phyloP scores from a whole-genome alignment of 2,888 invertebrate genomes.

The Sphecodes monilicornis region DNA sequence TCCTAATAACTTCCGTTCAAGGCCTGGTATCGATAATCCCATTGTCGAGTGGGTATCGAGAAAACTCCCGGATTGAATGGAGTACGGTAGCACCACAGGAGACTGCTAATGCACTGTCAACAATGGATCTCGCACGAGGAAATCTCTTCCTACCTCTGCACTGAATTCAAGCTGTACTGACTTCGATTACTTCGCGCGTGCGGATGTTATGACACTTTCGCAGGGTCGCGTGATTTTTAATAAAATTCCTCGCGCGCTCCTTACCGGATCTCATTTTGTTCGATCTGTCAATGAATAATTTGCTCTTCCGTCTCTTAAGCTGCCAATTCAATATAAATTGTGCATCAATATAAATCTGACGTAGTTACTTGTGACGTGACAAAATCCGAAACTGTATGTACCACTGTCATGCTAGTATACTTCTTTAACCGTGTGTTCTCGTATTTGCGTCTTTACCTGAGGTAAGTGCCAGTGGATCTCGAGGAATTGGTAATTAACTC shows the following conservation, averaged over 20 bases:
- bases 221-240: slow-evolving; percentile 2
- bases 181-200: slow-evolving; percentile 32
- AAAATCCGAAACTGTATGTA: too few relatives aligned
- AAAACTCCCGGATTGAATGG: slow-evolving; percentile 51
- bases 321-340: not conserved
- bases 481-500: too few relatives aligned
- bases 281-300: not conserved
- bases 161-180: slow-evolving; percentile 34
- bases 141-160: slow-evolving; percentile 45
- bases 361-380: too few relatives aligned
- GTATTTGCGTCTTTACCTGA: too few relatives aligned
- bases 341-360: too few relatives aligned
- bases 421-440: too few relatives aligned
- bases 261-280: not conserved
- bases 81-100: slow-evolving; percentile 35
- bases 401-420: too few relatives aligned
- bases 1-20: slow-evolving; percentile 51
- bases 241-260: not conserved
- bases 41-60: slow-evolving; percentile 51
- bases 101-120: slow-evolving; percentile 65
- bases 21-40: slow-evolving; percentile 50
- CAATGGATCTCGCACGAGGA: slow-evolving; percentile 57
- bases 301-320: not conserved
- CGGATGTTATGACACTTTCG: slow-evolving; percentile 6
- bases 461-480: too few relatives aligned